phyloP scores from a whole-genome alignment of 2,113 vertebrate genomes.

The Brachypodius melanocephalos region DNA sequence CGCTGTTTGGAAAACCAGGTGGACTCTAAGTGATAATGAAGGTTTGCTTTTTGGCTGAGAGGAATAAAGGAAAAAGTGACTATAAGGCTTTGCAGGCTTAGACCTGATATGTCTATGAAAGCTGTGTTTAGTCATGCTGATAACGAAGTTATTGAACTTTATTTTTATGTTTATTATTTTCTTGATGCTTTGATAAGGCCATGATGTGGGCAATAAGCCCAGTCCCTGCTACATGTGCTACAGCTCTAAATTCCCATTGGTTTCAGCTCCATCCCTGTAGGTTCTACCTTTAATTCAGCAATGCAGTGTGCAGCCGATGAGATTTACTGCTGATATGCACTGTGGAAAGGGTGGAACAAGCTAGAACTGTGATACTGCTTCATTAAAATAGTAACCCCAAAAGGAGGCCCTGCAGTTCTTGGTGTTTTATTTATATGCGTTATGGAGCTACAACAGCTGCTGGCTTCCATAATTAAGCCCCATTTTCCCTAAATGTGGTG shows the following conservation, averaged over 20 bases:
- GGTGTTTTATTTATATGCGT: neutral
- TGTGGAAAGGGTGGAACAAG: neutral
- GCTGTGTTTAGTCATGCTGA: neutral
- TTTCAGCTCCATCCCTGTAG: neutral
- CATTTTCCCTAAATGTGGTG: constrained; percentile 15
- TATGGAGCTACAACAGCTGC: constrained; percentile 17
- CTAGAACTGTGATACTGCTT: neutral
- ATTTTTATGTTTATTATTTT: neutral
- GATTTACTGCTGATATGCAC: neutral
- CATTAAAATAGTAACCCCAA: neutral
- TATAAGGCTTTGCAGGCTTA: neutral
- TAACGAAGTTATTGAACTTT: neutral
- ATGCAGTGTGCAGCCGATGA: neutral
- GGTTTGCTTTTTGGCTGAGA: neutral
- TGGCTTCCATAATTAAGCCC: neutral
- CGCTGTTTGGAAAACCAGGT: neutral
- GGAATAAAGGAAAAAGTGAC: neutral
- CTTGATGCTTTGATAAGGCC: neutral
- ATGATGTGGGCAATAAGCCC: neutral
- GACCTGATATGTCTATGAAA: neutral
- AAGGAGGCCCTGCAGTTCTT: neutral
- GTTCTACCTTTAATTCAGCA: neutral
- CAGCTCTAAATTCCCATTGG: neutral
- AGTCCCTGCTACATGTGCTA: neutral
- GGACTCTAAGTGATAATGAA: neutral